Conservation (phyloP, 1,140 invertebrate genomes). For the Drosophila equinoxialis region DNA sequence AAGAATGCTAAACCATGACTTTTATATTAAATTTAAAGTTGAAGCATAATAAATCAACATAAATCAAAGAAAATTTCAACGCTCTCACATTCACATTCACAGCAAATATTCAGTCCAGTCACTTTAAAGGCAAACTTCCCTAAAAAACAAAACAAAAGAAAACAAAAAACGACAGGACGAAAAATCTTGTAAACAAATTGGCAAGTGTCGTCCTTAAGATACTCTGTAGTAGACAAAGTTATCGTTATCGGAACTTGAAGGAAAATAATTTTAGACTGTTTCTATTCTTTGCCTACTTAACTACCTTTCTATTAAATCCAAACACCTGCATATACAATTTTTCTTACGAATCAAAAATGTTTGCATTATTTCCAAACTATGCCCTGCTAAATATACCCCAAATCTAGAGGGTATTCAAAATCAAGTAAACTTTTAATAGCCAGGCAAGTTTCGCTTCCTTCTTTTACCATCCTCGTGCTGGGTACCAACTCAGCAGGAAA, state of each 20-base stretch:
- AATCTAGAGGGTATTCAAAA: neutral
- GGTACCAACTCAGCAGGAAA: constrained; percentile 62
- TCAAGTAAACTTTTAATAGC: constrained; percentile 61
- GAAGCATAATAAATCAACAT: constrained; percentile 78
- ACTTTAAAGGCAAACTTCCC: constrained; percentile 28
- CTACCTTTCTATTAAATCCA: too few relatives aligned
- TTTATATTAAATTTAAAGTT: constrained; percentile 82
- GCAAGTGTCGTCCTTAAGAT: neutral
- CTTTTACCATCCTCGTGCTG: constrained; percentile 18
- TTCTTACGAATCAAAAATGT: too few relatives aligned
- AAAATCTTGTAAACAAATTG: neutral
- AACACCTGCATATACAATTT: too few relatives aligned
- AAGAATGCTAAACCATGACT: constrained; percentile 67
- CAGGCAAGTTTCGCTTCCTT: constrained; percentile 7
- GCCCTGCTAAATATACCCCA: neutral
- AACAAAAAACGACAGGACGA: neutral
- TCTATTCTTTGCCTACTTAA: too few relatives aligned
- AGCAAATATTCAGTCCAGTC: constrained; percentile 13
- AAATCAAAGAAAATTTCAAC: constrained; percentile 67
- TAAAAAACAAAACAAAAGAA: neutral
- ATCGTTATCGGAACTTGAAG: too few relatives aligned
- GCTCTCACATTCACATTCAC: neutral
- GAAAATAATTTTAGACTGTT: too few relatives aligned
- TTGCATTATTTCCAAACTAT: too few relatives aligned
- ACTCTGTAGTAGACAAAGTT: neutral